These are phyloP conservation scores for Poecilus cupreus DNA, from an alignment of 2,888 invertebrate species.

Conservation along the genomic window DNA sequence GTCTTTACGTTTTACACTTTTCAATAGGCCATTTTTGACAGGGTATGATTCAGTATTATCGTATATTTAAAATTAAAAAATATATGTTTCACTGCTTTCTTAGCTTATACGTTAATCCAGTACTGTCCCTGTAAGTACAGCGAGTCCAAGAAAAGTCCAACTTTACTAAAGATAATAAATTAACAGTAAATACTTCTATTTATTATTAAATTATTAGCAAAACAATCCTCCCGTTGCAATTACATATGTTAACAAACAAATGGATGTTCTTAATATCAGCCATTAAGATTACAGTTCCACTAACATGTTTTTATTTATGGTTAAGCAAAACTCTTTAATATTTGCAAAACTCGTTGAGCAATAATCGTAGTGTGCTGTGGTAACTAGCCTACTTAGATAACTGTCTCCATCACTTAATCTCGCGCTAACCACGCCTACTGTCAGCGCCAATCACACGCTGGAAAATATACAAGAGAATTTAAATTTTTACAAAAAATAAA, in stretches of 20 bases:
- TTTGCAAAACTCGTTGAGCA: slow-evolving; percentile 45
- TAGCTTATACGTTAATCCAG: no score
- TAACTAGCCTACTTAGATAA: slow-evolving; percentile 53
- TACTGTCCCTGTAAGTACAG: no score
- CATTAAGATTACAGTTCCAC: slow-evolving; percentile 1
- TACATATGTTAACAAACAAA: not conserved
- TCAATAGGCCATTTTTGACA: no score
- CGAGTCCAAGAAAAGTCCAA: no score
- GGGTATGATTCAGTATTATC: no score
- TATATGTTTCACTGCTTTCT: no score
- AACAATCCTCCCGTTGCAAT: not conserved
- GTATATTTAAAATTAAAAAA: no score
- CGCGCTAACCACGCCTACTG: not conserved
- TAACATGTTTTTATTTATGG: slow-evolving; percentile 22
- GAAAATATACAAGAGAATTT: no score
- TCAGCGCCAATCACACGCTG: not conserved
- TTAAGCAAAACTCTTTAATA: slow-evolving; percentile 23
- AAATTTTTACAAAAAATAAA: not conserved
- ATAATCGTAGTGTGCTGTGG: slow-evolving; percentile 36
- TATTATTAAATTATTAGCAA: not conserved
- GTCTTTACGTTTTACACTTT: no score
- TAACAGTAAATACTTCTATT: not conserved
- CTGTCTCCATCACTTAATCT: slow-evolving; percentile 45
- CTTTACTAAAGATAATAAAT: no score
- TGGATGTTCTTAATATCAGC: not conserved